Conservation (phyloP, 53 echinoderm and acorn worm species). For the Pentamera pediparva region DNA sequence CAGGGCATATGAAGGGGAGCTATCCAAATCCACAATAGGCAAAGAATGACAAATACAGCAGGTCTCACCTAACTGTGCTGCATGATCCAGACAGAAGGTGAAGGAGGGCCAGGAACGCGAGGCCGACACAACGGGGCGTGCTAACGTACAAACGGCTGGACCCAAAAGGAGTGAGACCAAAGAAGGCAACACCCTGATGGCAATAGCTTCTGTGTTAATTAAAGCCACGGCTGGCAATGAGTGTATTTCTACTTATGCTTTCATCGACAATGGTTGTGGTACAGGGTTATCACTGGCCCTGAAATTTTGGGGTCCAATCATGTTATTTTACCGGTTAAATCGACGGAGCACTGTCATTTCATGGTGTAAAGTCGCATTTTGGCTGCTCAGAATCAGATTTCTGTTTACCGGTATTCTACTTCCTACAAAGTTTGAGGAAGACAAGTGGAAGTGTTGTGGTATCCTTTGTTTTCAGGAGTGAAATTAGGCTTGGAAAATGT, state of each 20-base stretch:
- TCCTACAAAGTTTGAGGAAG: no score
- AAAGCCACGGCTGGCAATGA: constrained; percentile 34
- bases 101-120: no score
- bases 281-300: no score
- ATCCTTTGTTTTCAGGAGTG: no score
- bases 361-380: no score
- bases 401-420: no score
- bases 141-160: neutral
- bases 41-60: constrained; percentile 18
- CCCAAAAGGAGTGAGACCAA: neutral
- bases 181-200: constrained; percentile 22
- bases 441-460: no score
- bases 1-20: constrained; percentile 28
- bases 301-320: no score
- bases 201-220: constrained; percentile 30
- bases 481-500: no score
- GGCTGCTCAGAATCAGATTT: no score
- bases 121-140: neutral
- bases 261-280: constrained; percentile 49
- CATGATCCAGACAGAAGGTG: neutral
- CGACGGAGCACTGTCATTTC: no score
- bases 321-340: no score
- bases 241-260: constrained; percentile 43
- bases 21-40: constrained; percentile 22
- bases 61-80: constrained; percentile 9